Percentiles rank a stretch among this genome's conserved stretches.
phyloP scores from a whole-genome alignment of 2,797 vertebrate genomes.

The Sandelia bainsii region DNA sequence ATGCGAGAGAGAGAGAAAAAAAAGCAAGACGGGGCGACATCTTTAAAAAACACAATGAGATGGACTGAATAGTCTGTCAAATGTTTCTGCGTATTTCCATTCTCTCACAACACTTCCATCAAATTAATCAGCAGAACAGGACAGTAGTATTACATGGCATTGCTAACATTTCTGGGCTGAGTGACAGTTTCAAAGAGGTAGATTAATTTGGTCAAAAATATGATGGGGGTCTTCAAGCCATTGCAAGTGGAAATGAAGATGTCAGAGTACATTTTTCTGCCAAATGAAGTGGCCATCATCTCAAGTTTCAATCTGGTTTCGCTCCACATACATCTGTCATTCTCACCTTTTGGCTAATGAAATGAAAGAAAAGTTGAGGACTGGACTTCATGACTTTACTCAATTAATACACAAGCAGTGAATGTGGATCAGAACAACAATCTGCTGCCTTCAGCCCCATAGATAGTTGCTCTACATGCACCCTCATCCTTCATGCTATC shows the following conservation, averaged over 20 bases:
- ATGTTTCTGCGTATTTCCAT: constrained; percentile 51
- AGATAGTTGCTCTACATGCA: constrained; percentile 46
- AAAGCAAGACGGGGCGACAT: constrained; percentile 7
- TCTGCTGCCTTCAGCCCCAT: constrained; percentile 22
- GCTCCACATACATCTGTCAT: constrained; percentile 59
- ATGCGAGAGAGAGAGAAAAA: not conserved
- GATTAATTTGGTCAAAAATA: constrained; percentile 85
- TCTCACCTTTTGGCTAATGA: constrained; percentile 51
- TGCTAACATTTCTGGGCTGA: constrained; percentile 66
- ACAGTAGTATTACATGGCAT: constrained; percentile 62
- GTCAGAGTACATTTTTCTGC: constrained; percentile 79
- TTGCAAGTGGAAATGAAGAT: constrained; percentile 81
- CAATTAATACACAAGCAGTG: constrained; percentile 37
- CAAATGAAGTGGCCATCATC: constrained; percentile 72
- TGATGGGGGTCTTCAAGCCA: constrained; percentile 82
- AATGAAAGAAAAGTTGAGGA: constrained; percentile 25
- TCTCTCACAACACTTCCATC: constrained; percentile 62
- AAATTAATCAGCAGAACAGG: constrained; percentile 69
- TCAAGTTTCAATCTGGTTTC: constrained; percentile 72
- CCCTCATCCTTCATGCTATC: constrained; percentile 53
- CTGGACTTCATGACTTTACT: constrained; percentile 18
- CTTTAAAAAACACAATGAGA: constrained; percentile 64
- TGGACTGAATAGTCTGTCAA: constrained; percentile 63
- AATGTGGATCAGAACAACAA: constrained; percentile 29
- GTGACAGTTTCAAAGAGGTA: constrained; percentile 79